Conservation (phyloP, 2,888 invertebrate species). For the Gortyna flavago region DNA sequence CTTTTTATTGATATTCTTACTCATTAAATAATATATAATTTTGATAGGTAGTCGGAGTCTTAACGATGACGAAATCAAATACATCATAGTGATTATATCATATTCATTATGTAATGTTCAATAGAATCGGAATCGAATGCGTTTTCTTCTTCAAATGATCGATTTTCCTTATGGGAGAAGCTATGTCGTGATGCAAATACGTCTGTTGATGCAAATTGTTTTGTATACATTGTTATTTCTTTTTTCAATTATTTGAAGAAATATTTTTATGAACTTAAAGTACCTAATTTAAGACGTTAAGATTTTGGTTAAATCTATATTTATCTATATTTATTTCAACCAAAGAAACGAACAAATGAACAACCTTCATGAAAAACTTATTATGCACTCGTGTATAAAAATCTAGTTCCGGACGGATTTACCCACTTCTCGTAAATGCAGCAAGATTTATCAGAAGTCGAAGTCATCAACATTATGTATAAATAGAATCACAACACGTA, state of each 20-base stretch:
- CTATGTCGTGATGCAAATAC: slow-evolving; percentile 12
- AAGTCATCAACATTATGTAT: slow-evolving; percentile 56
- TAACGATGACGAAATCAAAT: slow-evolving; percentile 46
- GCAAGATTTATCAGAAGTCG: slow-evolving; percentile 61
- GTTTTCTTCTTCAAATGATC: slow-evolving; percentile 43
- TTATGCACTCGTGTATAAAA: slow-evolving; percentile 49
- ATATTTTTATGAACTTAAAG: neutral
- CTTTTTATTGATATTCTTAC: slow-evolving; percentile 50
- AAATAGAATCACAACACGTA: slow-evolving; percentile 56
- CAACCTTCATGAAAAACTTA: slow-evolving; percentile 41
- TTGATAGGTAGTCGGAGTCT: slow-evolving; percentile 29
- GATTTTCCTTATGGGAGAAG: slow-evolving; percentile 36
- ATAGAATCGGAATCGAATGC: slow-evolving; percentile 12
- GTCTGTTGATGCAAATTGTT: neutral
- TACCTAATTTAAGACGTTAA: too few species aligned
- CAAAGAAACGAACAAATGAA: slow-evolving; percentile 7
- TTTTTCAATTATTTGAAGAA: neutral
- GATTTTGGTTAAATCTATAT: neutral
- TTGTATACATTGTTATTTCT: neutral
- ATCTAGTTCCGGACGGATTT: slow-evolving; percentile 66
- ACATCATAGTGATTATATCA: slow-evolving; percentile 55
- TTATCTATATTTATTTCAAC: neutral
- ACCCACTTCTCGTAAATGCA: slow-evolving; percentile 62
- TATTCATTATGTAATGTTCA: slow-evolving; percentile 38
- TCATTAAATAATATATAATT: slow-evolving; percentile 53